Base-by-base conservation (phyloP, 2,888 invertebrate species). In the Lymantria monacha region DNA sequence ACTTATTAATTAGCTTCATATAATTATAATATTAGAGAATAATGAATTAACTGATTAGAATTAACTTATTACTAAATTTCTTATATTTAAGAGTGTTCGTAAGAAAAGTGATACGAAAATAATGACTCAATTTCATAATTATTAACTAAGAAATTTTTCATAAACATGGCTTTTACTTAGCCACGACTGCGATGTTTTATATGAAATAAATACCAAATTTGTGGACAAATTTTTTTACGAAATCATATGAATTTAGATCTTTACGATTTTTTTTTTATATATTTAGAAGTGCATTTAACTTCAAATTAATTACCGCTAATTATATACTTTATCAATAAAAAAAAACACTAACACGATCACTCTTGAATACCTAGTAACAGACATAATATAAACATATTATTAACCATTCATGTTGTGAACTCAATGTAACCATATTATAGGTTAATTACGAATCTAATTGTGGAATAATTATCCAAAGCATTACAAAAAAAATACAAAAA, bases 41-140 rank as follows among this genome's bases (percentile, higher is more conserved):
- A 59, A 57, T 53, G 49, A 57, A 56, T 51, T 42, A 59, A 66
- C 64, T 66, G 63, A 63, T 55, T 66, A 63, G 63, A 44, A 41
- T 31, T 57, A 56, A 55, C 12, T 31, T 42, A 46, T 55, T 36
- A 51, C 36, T 49, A 50, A 48, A 41, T 9, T 41, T 38, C 7
- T 38, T 38, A 12, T 54, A 52, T 49, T 49, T 53, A 51, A 31
- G 51, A 59, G 52, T 49, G 51, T 54, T 55, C 44, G 41, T 55
- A 64, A 60, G 53, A 55, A 44, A 61, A 59, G 11, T 47, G 49
- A 22, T 22, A 22, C 22, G 22, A 22, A 22, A 22, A 22, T 22
- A n/a, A 22, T 22, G 22, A 22, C 22, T 22, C 22, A 22, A 22
- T 22, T 22, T 22, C 22, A 22, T 22, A 22, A 22, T 3, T 22